phyloP scores from a whole-genome alignment of 2,888 invertebrate species.

The Leucophenga montana region DNA sequence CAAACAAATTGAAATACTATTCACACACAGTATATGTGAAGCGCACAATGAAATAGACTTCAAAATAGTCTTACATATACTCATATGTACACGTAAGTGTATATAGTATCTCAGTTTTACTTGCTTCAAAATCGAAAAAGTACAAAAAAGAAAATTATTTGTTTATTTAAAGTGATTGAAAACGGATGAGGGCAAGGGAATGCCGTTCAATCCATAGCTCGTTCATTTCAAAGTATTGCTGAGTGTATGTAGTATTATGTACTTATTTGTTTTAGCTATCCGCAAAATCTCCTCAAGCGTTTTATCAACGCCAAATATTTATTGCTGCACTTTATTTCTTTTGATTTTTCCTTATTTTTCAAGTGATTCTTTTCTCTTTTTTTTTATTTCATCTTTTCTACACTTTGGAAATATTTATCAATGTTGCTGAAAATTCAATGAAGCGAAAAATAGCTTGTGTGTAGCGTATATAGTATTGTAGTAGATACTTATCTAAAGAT shows the following conservation, averaged over 20 bases:
- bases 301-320: slow-evolving; percentile 13
- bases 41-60: too few species aligned
- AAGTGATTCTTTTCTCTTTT: slow-evolving; percentile 5
- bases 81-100: neutral
- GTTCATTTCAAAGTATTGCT: neutral
- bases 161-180: slow-evolving; percentile 7
- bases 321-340: slow-evolving; percentile 18
- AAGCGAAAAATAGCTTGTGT: neutral
- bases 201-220: neutral
- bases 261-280: slow-evolving; percentile 6
- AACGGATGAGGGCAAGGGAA: neutral
- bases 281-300: neutral
- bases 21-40: too few species aligned
- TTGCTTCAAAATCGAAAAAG: slow-evolving; percentile 1
- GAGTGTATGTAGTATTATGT: neutral
- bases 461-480: too few species aligned
- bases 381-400: neutral
- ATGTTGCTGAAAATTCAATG: slow-evolving; percentile 6
- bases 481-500: too few species aligned
- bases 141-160: slow-evolving; percentile 3
- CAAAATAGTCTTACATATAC: too few species aligned
- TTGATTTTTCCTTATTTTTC: slow-evolving; percentile 11
- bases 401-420: slow-evolving; percentile 9
- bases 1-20: too few species aligned
- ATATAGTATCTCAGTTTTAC: neutral